A percentile compares a stretch with the other conserved stretches of the same genome.
phyloP scores from a whole-genome alignment of 2,113 vertebrate species.

The Pelecanus crispus region DNA sequence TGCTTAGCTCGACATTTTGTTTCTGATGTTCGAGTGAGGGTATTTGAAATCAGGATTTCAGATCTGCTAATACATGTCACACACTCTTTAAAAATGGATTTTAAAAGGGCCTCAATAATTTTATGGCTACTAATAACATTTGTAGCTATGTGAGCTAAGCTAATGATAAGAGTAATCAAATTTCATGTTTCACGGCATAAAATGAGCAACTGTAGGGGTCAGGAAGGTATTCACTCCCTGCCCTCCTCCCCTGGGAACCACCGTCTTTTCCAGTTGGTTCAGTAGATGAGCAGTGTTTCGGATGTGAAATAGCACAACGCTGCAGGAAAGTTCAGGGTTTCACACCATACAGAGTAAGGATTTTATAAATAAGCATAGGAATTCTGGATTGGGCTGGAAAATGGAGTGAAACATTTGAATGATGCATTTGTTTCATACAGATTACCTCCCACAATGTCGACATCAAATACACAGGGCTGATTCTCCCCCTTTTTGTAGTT shows the following conservation, averaged over 20 bases:
- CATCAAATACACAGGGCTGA: fast-evolving
- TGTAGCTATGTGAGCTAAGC: constrained; percentile 67
- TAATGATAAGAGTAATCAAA: constrained; percentile 67
- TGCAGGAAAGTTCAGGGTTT: background rate
- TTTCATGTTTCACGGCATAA: constrained; percentile 52
- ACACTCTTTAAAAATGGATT: constrained; percentile 75
- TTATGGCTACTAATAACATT: constrained; percentile 59
- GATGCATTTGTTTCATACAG: background rate
- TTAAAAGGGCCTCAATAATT: constrained; percentile 66
- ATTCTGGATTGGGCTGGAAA: background rate
- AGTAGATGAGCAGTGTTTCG: background rate
- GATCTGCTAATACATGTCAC: constrained; percentile 63
- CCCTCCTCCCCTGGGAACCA: constrained; percentile 40
- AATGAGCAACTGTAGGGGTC: constrained; percentile 53
- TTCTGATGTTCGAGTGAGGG: constrained; percentile 26
- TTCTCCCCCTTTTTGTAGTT: background rate
- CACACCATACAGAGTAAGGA: background rate
- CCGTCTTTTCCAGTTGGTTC: constrained; percentile 17
- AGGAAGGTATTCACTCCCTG: constrained; percentile 50
- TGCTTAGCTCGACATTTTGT: constrained; percentile 56
- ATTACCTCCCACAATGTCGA: fast-evolving
- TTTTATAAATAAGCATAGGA: background rate
- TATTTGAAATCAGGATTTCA: constrained; percentile 58
- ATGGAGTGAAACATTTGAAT: background rate
- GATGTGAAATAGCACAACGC: background rate